Evolutionary conservation across 2,888 invertebrate species (phyloP), one percentile per base, ranked within the genome.

Genomic region (Tromatobia lineatoria): DNA sequence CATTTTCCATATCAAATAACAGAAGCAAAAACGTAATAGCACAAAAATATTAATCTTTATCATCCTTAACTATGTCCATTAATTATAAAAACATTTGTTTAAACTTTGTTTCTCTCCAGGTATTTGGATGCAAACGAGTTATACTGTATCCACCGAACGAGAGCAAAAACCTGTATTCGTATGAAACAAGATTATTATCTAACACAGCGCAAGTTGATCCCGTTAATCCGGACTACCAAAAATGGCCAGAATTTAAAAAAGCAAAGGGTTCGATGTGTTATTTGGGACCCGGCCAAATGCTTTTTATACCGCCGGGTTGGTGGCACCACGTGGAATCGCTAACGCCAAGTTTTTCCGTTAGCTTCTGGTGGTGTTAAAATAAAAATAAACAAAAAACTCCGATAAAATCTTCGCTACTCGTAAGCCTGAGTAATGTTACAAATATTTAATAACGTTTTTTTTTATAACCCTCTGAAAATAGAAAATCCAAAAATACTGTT

Each of bases 261-360:
- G 96, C 96, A 0, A 95, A 94, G 88, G 95, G 96, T 88, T 95
- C 94, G 87, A 96, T 96, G 92, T 96, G 97, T 92, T 94, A 96
- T 10, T 94, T 99, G 42, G 95, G 95, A 88, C 95, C 97, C 0
- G 99, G 99, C 0, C 98, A 99, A 90, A 97, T 98, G 95, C 94
- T 99, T 74, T 99, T 97, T 92, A 98, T 99, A 88, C 99, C 99
- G 15, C 97, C 97, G 3, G 97, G 97, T 92, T 99, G 98, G 97
- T 99, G 99, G 99, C 99, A 99, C 94, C 98, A 97, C 94, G 98
- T 99, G 6, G 96, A 97, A 86, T 97, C 99, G 0, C 94, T 99
- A 59, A 96, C 97, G 50, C 95, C 97, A 54, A 99, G 99, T 93
- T 99, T 99, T 94, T 99, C 99, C 18, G 97, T 99, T 0, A 99